Percentiles rank a stretch among this genome's conserved stretches.
Evolutionary conservation across 1,140 invertebrate species (phyloP).

Genomic region (Cydia pomonella): DNA sequence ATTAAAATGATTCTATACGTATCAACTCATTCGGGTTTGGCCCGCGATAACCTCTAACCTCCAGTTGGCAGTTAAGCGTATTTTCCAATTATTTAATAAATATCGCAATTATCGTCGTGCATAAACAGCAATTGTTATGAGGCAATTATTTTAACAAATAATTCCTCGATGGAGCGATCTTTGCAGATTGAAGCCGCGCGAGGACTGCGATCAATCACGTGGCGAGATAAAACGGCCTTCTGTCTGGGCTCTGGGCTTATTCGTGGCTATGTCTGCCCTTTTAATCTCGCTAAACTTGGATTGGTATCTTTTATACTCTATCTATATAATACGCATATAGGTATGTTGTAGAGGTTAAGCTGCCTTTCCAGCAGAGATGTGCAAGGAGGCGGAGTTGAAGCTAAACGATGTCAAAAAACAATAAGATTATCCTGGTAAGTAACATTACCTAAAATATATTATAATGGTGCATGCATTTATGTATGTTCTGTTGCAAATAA

Average conservation of each 20-base stretch:
- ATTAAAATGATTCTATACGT: no score
- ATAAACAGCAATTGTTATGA: slow-evolving; percentile 2
- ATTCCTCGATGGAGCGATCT: slow-evolving; percentile 14
- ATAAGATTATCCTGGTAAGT: no score
- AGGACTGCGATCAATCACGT: slow-evolving; percentile 21
- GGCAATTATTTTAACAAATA: slow-evolving; percentile 24
- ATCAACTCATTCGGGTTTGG: background rate
- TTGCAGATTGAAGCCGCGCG: slow-evolving; percentile 16
- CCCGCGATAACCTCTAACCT: background rate
- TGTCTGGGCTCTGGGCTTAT: slow-evolving; percentile 20
- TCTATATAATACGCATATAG: background rate
- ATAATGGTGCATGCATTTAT: no score
- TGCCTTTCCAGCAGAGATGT: no score
- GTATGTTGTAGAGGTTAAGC: background rate
- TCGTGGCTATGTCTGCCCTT: slow-evolving; percentile 28
- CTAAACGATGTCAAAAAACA: no score
- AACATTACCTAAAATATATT: no score
- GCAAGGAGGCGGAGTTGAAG: no score
- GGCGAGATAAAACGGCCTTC: slow-evolving; percentile 29
- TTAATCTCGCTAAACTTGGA: slow-evolving; percentile 23
- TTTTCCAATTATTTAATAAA: background rate
- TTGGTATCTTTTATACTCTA: slow-evolving; percentile 12
- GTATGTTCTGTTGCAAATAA: no score
- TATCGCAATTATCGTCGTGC: background rate
- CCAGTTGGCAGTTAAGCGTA: background rate